phyloP scores from a whole-genome alignment of 2,113 vertebrate species.

The Colistium nudipinnis region DNA sequence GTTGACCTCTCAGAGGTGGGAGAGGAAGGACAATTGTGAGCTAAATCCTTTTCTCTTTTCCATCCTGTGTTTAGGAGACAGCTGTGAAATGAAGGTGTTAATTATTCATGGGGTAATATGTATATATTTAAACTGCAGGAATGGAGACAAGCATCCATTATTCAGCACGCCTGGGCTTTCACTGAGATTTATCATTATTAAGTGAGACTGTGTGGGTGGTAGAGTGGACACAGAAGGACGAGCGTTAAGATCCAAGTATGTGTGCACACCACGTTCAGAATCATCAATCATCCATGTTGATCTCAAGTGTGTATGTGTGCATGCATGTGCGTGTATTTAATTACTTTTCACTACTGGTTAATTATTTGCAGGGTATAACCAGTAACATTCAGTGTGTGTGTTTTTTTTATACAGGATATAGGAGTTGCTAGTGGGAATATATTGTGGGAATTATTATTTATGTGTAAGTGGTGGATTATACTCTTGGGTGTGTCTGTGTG shows the following conservation, averaged over 20 bases:
- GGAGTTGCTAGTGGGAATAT: not conserved
- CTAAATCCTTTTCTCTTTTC: not conserved
- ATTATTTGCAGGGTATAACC: slow-evolving; percentile 18
- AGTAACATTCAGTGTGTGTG: slow-evolving; percentile 24
- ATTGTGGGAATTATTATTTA: not conserved
- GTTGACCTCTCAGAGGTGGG: not conserved
- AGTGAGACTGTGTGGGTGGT: slow-evolving; percentile 38
- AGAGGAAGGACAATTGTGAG: not conserved
- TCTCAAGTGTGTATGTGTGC: slow-evolving; percentile 22
- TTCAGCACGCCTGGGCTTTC: slow-evolving; percentile 37
- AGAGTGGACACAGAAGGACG: slow-evolving; percentile 34
- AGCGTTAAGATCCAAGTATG: not conserved
- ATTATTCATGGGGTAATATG: slow-evolving; percentile 71
- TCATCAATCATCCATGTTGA: slow-evolving; percentile 35
- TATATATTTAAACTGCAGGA: slow-evolving; percentile 73
- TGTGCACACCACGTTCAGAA: not conserved
- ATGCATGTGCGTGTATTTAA: slow-evolving; percentile 22
- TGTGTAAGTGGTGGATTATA: not conserved
- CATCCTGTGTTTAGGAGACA: slow-evolving; percentile 26
- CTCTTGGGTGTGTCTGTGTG: too few species aligned
- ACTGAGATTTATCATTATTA: slow-evolving; percentile 61
- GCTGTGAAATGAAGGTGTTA: slow-evolving; percentile 68
- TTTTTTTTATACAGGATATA: slow-evolving; percentile 1
- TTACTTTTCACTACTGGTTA: slow-evolving; percentile 30
- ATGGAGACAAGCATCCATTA: slow-evolving; percentile 62